Evolutionary conservation across 2,888 invertebrate species (phyloP), one percentile per base, ranked within the genome.

Genomic region (Ypsolopha scabrella): DNA sequence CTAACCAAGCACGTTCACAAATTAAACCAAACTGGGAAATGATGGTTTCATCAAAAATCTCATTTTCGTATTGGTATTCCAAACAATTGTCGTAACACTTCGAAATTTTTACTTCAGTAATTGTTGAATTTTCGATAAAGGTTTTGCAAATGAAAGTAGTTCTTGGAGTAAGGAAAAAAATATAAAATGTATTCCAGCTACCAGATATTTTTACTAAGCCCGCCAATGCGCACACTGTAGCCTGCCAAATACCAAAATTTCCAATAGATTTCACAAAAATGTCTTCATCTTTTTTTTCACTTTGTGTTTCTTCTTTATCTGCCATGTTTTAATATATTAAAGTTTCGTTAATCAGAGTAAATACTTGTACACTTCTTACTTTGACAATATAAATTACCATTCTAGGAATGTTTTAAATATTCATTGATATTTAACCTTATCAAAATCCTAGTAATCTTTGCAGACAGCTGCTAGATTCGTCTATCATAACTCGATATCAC

Each of bases 201-300:
- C 65, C 62, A 41, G 70, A 58, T 2, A 64, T 57, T 56, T 76
- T 67, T 0, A 64, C 59, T 0, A 61, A 34, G 1, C 59, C 52
- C 7, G 59, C 63, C 6, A 65, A 53, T 0, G 56, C 13, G 35
- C 65, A 64, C 7, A 61, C 59, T 8, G 59, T 51, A 0, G 64
- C 61, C 58, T 78, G 76, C 68, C 73, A 74, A 7, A 58, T 24
- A 7, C 77, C 77, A 36, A 72, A 69, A 0, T 66, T 62, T 33
- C 77, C 79, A 50, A 76, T 75, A 0, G 68, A 65, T 51, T 68
- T 67, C 4, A 63, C 65, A 1, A 79, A 54, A 52, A 77, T 78
- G 55, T 80, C 76, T 49, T 70, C 65, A 51, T 70, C 63, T 35
- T 56, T 11, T 6, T 53, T 48, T 13, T 55, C 52, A 9, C 50